phyloP scores from a whole-genome alignment of 2,797 vertebrate genomes.

The Phalanger gymnotis region DNA sequence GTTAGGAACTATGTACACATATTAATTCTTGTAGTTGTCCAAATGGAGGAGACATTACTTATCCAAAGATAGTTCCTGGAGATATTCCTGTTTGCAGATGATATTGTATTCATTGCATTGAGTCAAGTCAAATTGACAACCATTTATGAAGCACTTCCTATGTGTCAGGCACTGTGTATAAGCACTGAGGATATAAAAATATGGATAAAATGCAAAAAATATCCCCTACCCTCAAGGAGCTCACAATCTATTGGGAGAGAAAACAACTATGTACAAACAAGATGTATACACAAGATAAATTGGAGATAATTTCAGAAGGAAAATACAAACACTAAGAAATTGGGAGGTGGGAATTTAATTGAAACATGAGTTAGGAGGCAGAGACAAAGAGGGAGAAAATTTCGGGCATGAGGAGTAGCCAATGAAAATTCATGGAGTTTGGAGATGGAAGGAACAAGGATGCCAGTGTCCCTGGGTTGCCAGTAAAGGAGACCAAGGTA shows the following conservation, averaged over 20 bases:
- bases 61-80: background rate
- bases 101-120: background rate
- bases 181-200: background rate
- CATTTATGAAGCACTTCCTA: background rate
- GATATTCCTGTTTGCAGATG: background rate
- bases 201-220: background rate
- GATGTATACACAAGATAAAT: background rate
- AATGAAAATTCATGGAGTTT: background rate
- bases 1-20: background rate
- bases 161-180: background rate
- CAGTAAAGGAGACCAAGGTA: background rate
- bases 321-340: background rate
- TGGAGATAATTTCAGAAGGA: background rate
- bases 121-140: background rate
- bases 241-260: background rate
- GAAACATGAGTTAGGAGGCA: background rate
- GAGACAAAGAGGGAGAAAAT: background rate
- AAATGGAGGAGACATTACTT: background rate
- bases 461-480: background rate
- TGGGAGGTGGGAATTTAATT: background rate
- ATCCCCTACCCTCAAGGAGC: background rate
- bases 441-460: background rate
- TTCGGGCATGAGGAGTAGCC: background rate
- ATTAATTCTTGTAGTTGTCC: background rate
- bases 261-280: background rate